Base-by-base conservation (phyloP, 1,140 invertebrate genomes). In the Meloidogyne hapla region DNA sequence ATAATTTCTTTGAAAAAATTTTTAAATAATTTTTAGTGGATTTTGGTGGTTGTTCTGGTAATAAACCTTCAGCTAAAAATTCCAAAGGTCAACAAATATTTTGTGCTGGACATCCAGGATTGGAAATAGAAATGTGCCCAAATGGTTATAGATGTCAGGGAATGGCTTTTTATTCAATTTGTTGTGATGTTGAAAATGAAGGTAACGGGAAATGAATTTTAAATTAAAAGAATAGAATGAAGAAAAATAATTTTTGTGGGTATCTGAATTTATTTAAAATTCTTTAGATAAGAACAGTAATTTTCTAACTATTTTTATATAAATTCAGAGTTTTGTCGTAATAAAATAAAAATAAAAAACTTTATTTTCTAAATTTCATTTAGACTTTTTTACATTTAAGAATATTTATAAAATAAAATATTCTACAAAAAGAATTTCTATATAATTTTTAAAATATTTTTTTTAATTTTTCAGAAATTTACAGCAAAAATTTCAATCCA, bases 1-100 rank as follows among this genome's bases (percentile, higher is more conserved):
- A 38, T 33, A n/a, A n/a, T n/a, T n/a, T n/a, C n/a, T 64, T 40
- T n/a, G 15, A n/a, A 8, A 56, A 78, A 5, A 18, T 18, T 42
- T 12, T 15, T 38, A 56, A 56, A 10, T 48, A 21, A 13, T 45
- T 56, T 69, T 62, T 61, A 77, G 76, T 69, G n/a, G 76, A 77
- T 61, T 77, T 65, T 33, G 73, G 73, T 38, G 42, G 42, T 23
- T 77, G 76, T 67, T 77, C 76, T 23, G 76, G 76, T 28, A 21
- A 33, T 28, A 74, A 48, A 23, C 40, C 73, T 26, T 33, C 76
- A 38, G 76, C 76, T 38, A 74, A 25, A n/a, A 56, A 77, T 40
- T 23, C 42, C 2, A 77, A 77, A 38, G 76, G 76, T 5, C 18
- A 77, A 45, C 42, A 26, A 9, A 77, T 77, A 26, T 79, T 77